Percentiles rank a stretch among this genome's conserved stretches.
These are phyloP conservation scores for Diachasmimorpha longicaudata DNA, from an alignment of 1,140 invertebrate species.

Conservation along the genomic window DNA sequence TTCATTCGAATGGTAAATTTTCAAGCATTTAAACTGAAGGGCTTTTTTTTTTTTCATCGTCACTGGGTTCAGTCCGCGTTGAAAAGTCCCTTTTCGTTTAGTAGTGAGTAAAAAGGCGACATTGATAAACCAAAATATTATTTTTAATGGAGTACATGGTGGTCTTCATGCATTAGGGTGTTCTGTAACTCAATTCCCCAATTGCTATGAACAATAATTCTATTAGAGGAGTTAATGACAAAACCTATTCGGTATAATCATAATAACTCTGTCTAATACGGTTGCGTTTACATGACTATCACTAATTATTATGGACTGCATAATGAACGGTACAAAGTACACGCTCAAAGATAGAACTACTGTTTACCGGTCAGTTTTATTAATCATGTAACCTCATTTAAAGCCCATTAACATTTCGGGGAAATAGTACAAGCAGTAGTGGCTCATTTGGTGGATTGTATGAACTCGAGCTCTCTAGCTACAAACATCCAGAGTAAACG, in stretches of 20 bases:
- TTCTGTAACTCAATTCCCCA: not conserved
- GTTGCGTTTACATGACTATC: not conserved
- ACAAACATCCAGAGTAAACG: not conserved
- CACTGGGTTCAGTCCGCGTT: no score
- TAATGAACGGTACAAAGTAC: not conserved
- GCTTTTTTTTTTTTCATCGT: no score
- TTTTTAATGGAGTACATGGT: no score
- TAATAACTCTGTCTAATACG: not conserved
- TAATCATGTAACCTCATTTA: constrained; percentile 2
- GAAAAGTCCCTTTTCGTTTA: no score
- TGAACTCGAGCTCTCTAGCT: not conserved
- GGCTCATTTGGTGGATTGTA: not conserved
- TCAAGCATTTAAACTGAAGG: no score
- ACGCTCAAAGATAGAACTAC: not conserved
- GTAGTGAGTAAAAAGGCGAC: no score
- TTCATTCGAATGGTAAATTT: no score
- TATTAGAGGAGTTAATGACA: no score
- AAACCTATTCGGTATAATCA: not conserved
- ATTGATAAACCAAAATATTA: no score
- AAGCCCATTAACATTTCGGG: not conserved
- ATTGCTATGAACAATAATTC: no score
- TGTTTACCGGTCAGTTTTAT: constrained; percentile 2
- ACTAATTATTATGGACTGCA: not conserved
- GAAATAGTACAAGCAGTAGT: not conserved
- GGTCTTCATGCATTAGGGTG: no score